A percentile compares a stretch with the other conserved stretches of the same genome.
These are phyloP conservation scores for Plagodis pulveraria DNA, from an alignment of 2,888 invertebrate genomes.

Conservation along the genomic window DNA sequence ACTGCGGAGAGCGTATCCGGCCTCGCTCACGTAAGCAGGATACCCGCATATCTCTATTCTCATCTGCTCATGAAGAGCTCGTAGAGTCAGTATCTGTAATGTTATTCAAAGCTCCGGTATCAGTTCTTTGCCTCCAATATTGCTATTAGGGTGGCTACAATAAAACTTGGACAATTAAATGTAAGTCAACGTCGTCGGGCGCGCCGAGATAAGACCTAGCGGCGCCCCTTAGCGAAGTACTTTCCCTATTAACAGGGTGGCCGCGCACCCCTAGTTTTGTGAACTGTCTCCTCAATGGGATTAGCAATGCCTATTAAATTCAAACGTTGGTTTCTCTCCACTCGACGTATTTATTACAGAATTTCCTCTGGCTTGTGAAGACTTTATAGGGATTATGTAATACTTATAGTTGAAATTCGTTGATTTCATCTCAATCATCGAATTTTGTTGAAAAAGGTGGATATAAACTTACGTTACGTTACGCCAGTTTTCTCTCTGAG, in stretches of 20 bases:
- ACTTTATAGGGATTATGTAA: constrained; percentile 26
- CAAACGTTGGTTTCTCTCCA: constrained; percentile 44
- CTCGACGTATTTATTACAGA: constrained; percentile 41
- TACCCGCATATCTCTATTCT: constrained; percentile 38
- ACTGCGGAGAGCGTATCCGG: constrained; percentile 37
- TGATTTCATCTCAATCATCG: not conserved
- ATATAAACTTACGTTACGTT: not conserved
- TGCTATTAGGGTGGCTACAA: constrained; percentile 73
- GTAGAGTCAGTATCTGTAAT: constrained; percentile 51
- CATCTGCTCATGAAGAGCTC: constrained; percentile 34
- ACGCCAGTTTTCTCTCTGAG: no score
- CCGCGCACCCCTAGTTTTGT: constrained; percentile 55
- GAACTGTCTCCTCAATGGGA: constrained; percentile 59
- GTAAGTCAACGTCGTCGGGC: constrained; percentile 73
- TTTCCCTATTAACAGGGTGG: constrained; percentile 74
- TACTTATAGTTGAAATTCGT: constrained; percentile 1
- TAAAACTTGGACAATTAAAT: constrained; percentile 83
- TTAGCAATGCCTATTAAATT: constrained; percentile 63
- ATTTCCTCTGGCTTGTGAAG: constrained; percentile 36
- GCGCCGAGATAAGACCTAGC: constrained; percentile 74
- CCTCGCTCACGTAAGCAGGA: constrained; percentile 36
- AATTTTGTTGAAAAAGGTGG: not conserved
- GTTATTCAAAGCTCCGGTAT: constrained; percentile 59
- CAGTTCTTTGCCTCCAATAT: constrained; percentile 66
- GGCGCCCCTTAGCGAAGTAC: constrained; percentile 69